phyloP scores from a whole-genome alignment of 1,140 invertebrate genomes.

The Ptiloglossa arizonensis region DNA sequence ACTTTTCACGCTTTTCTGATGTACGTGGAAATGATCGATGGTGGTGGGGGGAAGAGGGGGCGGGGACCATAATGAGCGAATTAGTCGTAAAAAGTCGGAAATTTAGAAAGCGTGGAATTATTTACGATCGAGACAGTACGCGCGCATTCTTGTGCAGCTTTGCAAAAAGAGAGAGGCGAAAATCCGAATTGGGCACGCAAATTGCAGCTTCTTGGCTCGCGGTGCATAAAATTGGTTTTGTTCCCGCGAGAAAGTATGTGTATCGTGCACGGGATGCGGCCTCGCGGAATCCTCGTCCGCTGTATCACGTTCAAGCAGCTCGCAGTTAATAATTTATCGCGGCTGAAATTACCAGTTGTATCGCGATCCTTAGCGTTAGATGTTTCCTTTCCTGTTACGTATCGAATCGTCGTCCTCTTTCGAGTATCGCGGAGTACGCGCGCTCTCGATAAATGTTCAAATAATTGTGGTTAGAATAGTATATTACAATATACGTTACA shows the following conservation, averaged over 20 bases:
- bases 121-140: constrained; percentile 27
- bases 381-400: no score
- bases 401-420: no score
- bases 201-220: constrained; percentile 3
- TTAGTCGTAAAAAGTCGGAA: constrained; percentile 47
- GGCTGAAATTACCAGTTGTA: neutral
- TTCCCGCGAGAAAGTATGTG: neutral
- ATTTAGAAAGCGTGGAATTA: constrained; percentile 63
- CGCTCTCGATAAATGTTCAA: no score
- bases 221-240: neutral
- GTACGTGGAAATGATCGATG: constrained; percentile 17
- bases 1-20: constrained; percentile 7
- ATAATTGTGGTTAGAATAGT: no score
- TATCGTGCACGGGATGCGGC: neutral
- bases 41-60: no score
- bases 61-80: constrained; percentile 41
- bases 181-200: constrained; percentile 35
- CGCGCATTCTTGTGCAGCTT: constrained; percentile 29
- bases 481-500: no score
- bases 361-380: no score
- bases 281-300: neutral
- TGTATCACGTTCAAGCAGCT: neutral
- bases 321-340: neutral
- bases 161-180: constrained; percentile 1
- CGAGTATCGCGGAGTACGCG: no score